These are phyloP conservation scores for Ctena decussata DNA, from an alignment of 2,888 invertebrate genomes.

Conservation along the genomic window DNA sequence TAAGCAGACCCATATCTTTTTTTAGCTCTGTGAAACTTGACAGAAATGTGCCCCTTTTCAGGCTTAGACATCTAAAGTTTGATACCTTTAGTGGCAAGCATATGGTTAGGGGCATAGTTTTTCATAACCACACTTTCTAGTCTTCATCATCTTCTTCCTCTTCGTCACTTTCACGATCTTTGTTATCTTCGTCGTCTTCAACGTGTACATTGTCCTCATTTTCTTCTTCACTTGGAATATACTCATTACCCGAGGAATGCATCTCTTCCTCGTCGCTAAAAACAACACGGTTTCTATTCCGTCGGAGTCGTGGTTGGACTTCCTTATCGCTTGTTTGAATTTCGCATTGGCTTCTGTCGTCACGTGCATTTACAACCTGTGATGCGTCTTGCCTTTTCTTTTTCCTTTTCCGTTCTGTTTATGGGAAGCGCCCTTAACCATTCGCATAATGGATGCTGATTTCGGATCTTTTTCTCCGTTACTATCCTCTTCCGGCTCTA, in stretches of 20 bases:
- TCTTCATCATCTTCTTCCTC: background rate
- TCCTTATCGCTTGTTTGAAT: background rate
- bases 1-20: no score
- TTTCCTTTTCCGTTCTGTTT: background rate
- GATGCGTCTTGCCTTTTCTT: background rate
- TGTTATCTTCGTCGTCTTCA: no score
- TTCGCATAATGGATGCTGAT: background rate
- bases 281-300: background rate
- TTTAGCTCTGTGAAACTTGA: no score
- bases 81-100: no score
- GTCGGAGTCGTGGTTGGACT: background rate
- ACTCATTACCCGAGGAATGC: background rate
- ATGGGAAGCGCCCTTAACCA: background rate
- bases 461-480: background rate
- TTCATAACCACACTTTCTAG: no score
- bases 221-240: background rate
- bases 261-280: no score
- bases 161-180: background rate
- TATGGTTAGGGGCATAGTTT: no score
- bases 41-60: no score
- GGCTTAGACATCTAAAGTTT: no score
- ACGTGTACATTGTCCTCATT: background rate
- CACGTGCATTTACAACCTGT: background rate
- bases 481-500: background rate
- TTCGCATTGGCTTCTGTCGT: background rate